Percentiles rank a stretch among this genome's conserved stretches.
phyloP scores from a whole-genome alignment of 2,888 invertebrate species.

The Conus canariensis region DNA sequence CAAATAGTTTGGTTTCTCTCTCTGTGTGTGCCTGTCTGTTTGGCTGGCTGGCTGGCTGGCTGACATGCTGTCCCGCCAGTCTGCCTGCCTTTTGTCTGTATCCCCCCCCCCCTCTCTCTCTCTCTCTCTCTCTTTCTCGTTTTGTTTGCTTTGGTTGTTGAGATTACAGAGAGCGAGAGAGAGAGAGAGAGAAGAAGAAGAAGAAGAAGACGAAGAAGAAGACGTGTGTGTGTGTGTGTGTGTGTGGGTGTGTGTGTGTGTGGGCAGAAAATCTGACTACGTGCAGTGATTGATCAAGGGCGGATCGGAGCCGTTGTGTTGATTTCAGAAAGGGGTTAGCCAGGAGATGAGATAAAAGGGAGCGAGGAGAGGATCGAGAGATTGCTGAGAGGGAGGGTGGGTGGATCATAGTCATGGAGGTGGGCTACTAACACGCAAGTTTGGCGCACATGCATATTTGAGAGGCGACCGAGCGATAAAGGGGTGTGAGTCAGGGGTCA shows the following conservation, averaged over 20 bases:
- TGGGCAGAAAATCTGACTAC: neutral
- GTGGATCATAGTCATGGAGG: no score
- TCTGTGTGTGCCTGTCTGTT: neutral
- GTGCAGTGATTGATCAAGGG: no score
- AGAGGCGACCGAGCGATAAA: no score
- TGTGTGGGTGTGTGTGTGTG: conserved; percentile 1
- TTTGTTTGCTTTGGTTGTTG: neutral
- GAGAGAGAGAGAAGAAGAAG: neutral
- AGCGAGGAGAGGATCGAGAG: no score
- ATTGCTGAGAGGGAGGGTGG: no score
- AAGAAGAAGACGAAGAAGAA: neutral
- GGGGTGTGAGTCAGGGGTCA: no score
- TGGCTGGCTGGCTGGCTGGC: neutral
- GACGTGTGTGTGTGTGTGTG: neutral
- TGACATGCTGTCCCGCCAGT: neutral
- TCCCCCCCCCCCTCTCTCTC: neutral
- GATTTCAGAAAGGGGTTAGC: no score
- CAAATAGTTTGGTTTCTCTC: neutral
- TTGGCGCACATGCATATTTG: no score
- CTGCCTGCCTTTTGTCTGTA: neutral
- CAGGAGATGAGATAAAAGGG: no score
- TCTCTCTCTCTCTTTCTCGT: neutral
- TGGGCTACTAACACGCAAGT: no score
- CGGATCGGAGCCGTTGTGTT: no score
- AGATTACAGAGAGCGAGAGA: neutral